Percentiles rank a stretch among this genome's conserved stretches.
phyloP scores from a whole-genome alignment of 2,888 invertebrate genomes.

The Nebria salina region DNA sequence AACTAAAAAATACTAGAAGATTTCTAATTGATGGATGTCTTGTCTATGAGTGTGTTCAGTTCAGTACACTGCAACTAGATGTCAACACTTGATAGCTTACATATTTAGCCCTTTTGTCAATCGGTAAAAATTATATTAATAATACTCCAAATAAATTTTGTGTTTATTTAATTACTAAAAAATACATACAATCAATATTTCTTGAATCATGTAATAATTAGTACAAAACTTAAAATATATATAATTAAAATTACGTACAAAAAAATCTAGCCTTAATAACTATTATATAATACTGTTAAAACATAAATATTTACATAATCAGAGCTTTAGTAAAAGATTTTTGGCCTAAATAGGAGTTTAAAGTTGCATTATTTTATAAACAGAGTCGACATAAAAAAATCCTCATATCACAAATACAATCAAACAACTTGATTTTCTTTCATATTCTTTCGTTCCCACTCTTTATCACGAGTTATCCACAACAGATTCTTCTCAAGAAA shows the following conservation, averaged over 20 bases:
- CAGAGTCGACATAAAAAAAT: too few species aligned
- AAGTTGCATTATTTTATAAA: not conserved
- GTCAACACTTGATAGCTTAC: too few species aligned
- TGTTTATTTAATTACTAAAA: not conserved
- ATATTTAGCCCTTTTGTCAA: too few species aligned
- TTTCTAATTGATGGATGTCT: too few species aligned
- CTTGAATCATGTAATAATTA: not conserved
- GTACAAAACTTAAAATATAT: not conserved
- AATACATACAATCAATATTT: not conserved
- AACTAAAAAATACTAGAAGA: too few species aligned
- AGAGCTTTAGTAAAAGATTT: not conserved
- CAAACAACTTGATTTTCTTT: constrained; percentile 32
- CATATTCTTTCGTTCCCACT: constrained; percentile 43
- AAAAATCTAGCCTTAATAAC: not conserved
- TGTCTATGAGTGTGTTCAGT: too few species aligned
- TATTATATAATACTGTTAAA: not conserved
- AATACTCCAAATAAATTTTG: not conserved
- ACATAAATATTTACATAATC: not conserved
- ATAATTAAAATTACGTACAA: not conserved
- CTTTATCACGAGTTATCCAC: constrained; percentile 68
- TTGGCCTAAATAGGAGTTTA: not conserved
- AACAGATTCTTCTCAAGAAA: constrained; percentile 73
- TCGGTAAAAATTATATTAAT: too few species aligned
- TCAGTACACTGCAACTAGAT: too few species aligned
- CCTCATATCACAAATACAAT: too few species aligned